phyloP scores from a whole-genome alignment of 2,113 vertebrate genomes.

The Dasypus novemcinctus region DNA sequence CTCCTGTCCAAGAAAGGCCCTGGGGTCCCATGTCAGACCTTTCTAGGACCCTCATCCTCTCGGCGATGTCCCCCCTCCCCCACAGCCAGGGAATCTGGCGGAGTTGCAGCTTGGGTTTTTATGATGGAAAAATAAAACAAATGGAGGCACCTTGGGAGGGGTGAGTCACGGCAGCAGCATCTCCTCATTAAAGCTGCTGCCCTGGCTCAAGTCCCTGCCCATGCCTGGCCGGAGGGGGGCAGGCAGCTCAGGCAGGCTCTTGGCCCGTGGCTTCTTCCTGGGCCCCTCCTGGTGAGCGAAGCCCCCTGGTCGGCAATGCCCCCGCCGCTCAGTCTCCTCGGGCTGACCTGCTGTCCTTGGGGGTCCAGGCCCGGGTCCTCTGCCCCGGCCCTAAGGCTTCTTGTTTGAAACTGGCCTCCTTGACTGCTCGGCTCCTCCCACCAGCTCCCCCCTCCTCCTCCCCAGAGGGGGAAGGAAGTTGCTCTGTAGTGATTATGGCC shows the following conservation, averaged over 20 bases:
- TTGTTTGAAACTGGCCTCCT: not conserved
- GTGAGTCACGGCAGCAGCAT: conserved; percentile 83
- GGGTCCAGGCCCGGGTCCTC: not conserved
- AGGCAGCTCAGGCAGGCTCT: conserved; percentile 34
- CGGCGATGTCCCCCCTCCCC: not conserved
- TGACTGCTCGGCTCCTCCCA: conserved; percentile 47
- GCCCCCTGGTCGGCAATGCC: too few relatives aligned
- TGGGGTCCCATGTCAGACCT: not conserved
- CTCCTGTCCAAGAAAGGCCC: not conserved
- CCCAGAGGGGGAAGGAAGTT: conserved; percentile 86
- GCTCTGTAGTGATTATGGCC: conserved; percentile 90
- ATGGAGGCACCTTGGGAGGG: conserved; percentile 83
- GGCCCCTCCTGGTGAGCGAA: not conserved
- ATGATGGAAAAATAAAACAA: conserved; percentile 87
- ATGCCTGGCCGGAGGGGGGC: conserved; percentile 67
- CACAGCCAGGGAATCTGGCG: conserved; percentile 71
- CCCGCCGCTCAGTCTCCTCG: not conserved
- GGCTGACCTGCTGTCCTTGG: not conserved
- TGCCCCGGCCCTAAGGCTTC: not conserved
- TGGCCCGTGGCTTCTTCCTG: not conserved
- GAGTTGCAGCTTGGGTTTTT: conserved; percentile 80
- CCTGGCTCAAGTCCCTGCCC: conserved; percentile 77
- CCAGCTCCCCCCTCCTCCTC: not conserved
- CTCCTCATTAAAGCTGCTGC: conserved; percentile 84
- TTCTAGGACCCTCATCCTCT: not conserved